Conservation (phyloP, 2,797 vertebrate genomes). For the Paratrypauchen microcephalus region DNA sequence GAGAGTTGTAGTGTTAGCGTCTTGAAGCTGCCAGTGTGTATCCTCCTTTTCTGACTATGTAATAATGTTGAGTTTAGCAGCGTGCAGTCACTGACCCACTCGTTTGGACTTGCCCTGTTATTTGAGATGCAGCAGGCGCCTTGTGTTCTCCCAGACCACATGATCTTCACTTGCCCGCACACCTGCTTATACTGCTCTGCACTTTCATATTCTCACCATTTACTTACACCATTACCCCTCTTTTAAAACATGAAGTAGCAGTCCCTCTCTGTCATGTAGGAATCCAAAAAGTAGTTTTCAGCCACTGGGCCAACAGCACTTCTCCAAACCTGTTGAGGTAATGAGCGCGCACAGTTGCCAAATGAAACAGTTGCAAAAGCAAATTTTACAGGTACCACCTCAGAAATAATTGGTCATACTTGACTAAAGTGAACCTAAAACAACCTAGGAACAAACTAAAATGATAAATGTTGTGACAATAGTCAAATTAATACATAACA, state of each 20-base stretch:
- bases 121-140: constrained; percentile 12
- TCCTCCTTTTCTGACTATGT: not conserved
- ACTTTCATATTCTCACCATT: constrained; percentile 12
- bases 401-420: not conserved
- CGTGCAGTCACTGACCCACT: constrained; percentile 3
- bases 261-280: not conserved
- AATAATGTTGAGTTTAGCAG: not conserved
- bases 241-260: not conserved
- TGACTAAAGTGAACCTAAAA: not conserved
- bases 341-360: constrained; percentile 36
- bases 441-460: not conserved
- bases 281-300: not conserved
- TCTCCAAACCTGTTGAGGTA: constrained; percentile 42
- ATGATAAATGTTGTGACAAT: not conserved
- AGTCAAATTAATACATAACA: no score
- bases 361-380: constrained; percentile 33
- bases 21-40: not conserved
- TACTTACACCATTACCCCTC: not conserved
- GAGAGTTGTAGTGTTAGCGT: not conserved
- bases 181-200: constrained; percentile 45
- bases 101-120: constrained; percentile 8
- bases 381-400: not conserved
- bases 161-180: constrained; percentile 41
- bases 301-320: constrained; percentile 18
- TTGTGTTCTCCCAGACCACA: constrained; percentile 25